Conservation (phyloP, 2,888 invertebrate species). For the Macropis europaea region DNA sequence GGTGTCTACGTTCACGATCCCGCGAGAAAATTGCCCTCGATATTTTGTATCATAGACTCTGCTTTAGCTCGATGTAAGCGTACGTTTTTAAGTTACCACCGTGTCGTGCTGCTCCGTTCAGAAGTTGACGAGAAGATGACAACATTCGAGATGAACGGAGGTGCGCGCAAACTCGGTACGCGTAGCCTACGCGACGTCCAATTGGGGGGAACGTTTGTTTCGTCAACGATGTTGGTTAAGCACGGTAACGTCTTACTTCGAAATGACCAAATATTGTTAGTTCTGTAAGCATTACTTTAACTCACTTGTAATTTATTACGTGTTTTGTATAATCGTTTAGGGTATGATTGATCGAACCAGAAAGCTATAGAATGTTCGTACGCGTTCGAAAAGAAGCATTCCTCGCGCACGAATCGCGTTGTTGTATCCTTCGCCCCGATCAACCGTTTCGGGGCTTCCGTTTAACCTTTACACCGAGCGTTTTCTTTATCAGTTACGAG, state of each 20-base stretch:
- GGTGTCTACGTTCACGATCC: neutral
- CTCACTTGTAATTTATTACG: constrained; percentile 74
- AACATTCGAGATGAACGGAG: neutral
- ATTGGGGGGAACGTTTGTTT: neutral
- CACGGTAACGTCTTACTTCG: constrained; percentile 46
- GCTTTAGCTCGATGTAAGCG: constrained; percentile 22
- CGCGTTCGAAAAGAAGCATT: constrained; percentile 6
- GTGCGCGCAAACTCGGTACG: neutral
- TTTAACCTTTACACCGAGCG: constrained; percentile 5
- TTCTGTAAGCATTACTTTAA: constrained; percentile 67
- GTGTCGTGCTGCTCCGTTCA: constrained; percentile 22
- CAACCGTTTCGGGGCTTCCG: neutral
- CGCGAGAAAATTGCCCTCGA: neutral
- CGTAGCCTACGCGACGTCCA: neutral
- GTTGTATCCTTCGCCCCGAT: neutral
- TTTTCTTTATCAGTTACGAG: constrained; percentile 14
- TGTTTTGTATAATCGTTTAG: constrained; percentile 58
- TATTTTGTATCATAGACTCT: constrained; percentile 50
- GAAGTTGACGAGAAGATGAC: neutral
- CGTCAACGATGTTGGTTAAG: constrained; percentile 20
- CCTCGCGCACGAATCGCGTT: neutral
- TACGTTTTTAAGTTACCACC: constrained; percentile 61
- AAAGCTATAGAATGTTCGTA: neutral
- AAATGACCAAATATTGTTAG: constrained; percentile 79
- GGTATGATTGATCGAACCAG: constrained; percentile 25